These are phyloP conservation scores for Drosophila fulvimacula DNA, from an alignment of 2,888 invertebrate species.

Conservation along the genomic window DNA sequence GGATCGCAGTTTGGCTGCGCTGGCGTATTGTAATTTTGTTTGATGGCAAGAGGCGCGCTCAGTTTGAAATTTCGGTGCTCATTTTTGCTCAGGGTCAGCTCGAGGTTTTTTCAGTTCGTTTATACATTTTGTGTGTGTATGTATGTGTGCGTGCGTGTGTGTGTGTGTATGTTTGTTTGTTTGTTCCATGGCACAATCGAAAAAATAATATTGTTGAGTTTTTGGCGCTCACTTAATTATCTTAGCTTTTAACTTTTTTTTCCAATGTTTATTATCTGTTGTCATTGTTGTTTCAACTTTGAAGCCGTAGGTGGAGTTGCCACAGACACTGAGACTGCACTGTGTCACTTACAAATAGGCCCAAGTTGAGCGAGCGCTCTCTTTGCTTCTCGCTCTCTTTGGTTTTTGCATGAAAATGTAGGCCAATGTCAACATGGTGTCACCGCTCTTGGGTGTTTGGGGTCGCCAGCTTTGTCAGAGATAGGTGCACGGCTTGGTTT, in stretches of 20 bases:
- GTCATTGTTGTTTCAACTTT: slow-evolving; percentile 55
- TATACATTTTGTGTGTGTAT: slow-evolving; percentile 1
- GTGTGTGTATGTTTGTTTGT: slow-evolving; percentile 49
- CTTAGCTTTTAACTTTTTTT: slow-evolving; percentile 41
- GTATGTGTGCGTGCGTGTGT: slow-evolving; percentile 4
- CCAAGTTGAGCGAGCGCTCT: slow-evolving; percentile 20
- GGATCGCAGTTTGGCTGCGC: slow-evolving; percentile 13
- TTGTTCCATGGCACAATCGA: slow-evolving; percentile 62
- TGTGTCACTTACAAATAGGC: slow-evolving; percentile 37
- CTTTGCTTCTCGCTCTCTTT: slow-evolving; percentile 19
- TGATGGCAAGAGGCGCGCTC: slow-evolving; percentile 50
- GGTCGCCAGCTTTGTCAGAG: slow-evolving; percentile 66
- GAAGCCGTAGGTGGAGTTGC: slow-evolving; percentile 57
- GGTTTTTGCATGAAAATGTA: slow-evolving; percentile 78
- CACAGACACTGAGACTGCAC: slow-evolving; percentile 21
- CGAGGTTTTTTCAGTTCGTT: slow-evolving; percentile 82
- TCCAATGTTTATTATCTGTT: slow-evolving; percentile 49
- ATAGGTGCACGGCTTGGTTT: slow-evolving; percentile 25
- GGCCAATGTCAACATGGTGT: slow-evolving; percentile 81
- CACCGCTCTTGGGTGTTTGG: slow-evolving; percentile 76
- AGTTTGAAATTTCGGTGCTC: slow-evolving; percentile 60
- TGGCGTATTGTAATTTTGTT: slow-evolving; percentile 56
- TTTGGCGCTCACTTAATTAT: slow-evolving; percentile 60
- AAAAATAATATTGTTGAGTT: slow-evolving; percentile 38
- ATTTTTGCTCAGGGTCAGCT: slow-evolving; percentile 84